phyloP scores from a whole-genome alignment of 1,140 invertebrate species.

The Scaptodrosophila lebanonensis region DNA sequence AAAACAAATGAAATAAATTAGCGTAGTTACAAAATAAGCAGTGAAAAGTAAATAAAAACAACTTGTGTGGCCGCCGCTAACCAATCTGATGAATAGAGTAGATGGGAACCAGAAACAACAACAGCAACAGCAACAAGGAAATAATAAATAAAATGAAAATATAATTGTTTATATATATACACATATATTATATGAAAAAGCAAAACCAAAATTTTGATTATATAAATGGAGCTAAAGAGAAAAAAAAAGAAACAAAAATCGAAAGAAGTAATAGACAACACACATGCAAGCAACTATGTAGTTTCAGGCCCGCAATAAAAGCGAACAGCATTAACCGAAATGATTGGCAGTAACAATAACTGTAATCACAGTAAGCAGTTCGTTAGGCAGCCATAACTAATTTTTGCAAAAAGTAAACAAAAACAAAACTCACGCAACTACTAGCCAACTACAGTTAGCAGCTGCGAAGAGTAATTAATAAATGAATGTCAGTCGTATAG shows the following conservation, averaged over 20 bases:
- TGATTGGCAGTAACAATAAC: too few relatives aligned
- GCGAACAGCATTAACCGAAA: too few relatives aligned
- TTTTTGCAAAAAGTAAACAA: constrained; percentile 5
- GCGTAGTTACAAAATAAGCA: constrained; percentile 71
- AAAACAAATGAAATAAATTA: constrained; percentile 57
- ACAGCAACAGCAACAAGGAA: constrained; percentile 28
- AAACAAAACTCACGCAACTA: constrained; percentile 42
- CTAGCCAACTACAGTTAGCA: background rate
- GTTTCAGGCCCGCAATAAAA: too few relatives aligned
- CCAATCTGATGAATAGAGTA: constrained; percentile 24
- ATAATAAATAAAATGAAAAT: constrained; percentile 51
- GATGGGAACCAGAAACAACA: constrained; percentile 6
- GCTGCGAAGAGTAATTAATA: constrained; percentile 10
- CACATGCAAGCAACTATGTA: too few relatives aligned
- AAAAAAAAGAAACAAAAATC: constrained; percentile 24
- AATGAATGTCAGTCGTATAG: constrained; percentile 5
- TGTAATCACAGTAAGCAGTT: too few relatives aligned
- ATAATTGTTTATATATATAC: constrained; percentile 73
- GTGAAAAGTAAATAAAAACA: constrained; percentile 48
- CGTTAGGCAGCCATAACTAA: too few relatives aligned
- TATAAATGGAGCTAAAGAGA: constrained; percentile 68
- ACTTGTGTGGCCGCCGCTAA: constrained; percentile 52
- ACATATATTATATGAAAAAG: constrained; percentile 62
- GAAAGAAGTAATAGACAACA: too few relatives aligned
- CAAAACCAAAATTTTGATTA: constrained; percentile 67